Conservation (phyloP, 2,113 vertebrate species). For the Shinisaurus crocodilurus region DNA sequence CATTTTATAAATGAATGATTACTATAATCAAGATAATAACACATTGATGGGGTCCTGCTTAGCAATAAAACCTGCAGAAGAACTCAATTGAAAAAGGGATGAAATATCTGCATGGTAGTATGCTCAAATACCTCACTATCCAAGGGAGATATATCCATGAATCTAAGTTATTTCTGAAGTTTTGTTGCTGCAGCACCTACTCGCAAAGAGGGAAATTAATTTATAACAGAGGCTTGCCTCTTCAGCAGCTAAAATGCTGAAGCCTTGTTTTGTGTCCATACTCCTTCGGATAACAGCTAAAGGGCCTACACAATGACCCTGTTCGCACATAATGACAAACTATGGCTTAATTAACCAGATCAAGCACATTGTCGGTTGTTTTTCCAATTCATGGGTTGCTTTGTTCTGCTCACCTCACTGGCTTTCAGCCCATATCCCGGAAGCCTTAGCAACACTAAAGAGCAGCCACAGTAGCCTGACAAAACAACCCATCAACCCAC, state of each 20-base stretch:
- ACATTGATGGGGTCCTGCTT: too few relatives aligned
- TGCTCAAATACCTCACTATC: background rate
- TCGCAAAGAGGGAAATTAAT: slow-evolving; percentile 13
- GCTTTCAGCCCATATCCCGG: too few relatives aligned
- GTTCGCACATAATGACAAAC: too few relatives aligned
- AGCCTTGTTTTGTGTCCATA: background rate
- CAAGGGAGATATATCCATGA: background rate
- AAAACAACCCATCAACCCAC: too few relatives aligned
- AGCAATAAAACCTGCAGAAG: background rate
- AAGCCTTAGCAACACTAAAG: too few relatives aligned
- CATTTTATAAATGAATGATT: background rate
- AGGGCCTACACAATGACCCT: background rate
- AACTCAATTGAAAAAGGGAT: background rate
- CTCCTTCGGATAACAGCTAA: background rate
- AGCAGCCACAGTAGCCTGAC: too few relatives aligned
- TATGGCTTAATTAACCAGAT: too few relatives aligned
- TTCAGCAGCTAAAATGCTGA: too few relatives aligned
- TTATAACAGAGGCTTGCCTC: too few relatives aligned
- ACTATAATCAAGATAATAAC: background rate
- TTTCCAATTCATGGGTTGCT: too few relatives aligned
- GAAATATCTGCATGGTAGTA: background rate
- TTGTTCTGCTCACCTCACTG: too few relatives aligned
- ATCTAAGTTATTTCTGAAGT: slow-evolving; percentile 26
- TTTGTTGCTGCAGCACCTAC: slow-evolving; percentile 78
- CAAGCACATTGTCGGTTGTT: too few relatives aligned